Conservation (phyloP, 2,888 invertebrate species). For the Tachina lurida region DNA sequence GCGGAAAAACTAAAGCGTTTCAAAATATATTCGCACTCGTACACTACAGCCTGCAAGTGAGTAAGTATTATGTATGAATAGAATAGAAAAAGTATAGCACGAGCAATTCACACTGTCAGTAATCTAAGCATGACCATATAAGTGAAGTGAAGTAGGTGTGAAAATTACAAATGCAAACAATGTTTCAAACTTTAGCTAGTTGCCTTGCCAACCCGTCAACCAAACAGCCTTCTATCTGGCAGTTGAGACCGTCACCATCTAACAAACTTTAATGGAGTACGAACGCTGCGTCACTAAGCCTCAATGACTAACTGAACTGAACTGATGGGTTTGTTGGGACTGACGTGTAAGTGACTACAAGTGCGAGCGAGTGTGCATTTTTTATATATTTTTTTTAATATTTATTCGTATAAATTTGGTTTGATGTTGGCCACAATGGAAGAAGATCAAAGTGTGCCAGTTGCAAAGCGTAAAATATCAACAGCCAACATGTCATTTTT, state of each 20-base stretch:
- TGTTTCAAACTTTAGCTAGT: constrained; percentile 65
- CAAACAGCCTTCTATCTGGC: constrained; percentile 21
- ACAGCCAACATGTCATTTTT: constrained; percentile 64
- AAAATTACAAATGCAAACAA: constrained; percentile 74
- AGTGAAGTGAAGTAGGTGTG: constrained; percentile 72
- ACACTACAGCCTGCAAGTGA: background rate
- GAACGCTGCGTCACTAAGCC: constrained; percentile 42
- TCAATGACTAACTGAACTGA: constrained; percentile 38
- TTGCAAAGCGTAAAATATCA: constrained; percentile 55
- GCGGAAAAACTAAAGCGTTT: constrained; percentile 72
- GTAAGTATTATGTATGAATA: constrained; percentile 1
- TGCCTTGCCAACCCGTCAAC: constrained; percentile 55
- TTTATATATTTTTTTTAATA: background rate
- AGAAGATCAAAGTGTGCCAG: constrained; percentile 70
- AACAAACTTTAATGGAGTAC: constrained; percentile 21
- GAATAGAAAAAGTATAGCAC: constrained; percentile 61
- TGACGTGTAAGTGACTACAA: constrained; percentile 43
- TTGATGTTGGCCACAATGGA: constrained; percentile 57
- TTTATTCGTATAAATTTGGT: constrained; percentile 52
- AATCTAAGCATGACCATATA: constrained; percentile 73
- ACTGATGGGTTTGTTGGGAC: constrained; percentile 28
- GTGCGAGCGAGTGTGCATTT: constrained; percentile 47
- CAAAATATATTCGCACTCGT: constrained; percentile 51
- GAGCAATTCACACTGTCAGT: constrained; percentile 70
- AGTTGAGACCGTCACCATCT: constrained; percentile 19